Evolutionary conservation across 2,888 invertebrate genomes (phyloP).

Genomic region (Euphydryas editha): DNA sequence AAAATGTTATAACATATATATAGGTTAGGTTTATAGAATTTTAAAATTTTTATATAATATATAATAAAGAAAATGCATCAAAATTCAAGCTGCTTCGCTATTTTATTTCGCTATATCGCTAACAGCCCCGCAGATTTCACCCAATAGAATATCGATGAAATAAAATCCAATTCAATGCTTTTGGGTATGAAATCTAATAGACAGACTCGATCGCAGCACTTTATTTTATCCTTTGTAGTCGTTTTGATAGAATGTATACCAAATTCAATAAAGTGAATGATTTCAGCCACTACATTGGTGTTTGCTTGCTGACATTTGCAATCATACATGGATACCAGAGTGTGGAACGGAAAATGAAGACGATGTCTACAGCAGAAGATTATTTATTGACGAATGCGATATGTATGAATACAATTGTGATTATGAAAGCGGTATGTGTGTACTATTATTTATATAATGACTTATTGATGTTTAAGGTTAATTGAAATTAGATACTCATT

Average conservation of each 20-base stretch:
- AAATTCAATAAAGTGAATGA: background rate
- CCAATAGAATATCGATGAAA: background rate
- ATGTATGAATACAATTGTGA: constrained; percentile 68
- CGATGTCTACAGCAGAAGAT: constrained; percentile 39
- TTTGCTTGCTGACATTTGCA: constrained; percentile 63
- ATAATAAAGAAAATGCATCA: background rate
- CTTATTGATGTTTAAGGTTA: background rate
- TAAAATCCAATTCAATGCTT: background rate
- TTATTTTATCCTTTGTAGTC: background rate
- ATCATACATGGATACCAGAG: constrained; percentile 67
- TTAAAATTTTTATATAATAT: too few species aligned
- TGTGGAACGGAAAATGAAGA: constrained; percentile 53
- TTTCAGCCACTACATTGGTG: constrained; percentile 57
- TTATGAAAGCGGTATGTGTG: constrained; percentile 48
- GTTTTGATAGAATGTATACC: background rate
- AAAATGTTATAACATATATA: too few species aligned
- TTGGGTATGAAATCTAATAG: background rate
- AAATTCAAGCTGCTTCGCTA: background rate
- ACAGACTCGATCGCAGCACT: background rate
- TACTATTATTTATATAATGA: background rate
- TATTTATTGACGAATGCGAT: constrained; percentile 69
- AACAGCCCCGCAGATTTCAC: background rate
- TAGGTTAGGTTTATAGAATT: too few species aligned
- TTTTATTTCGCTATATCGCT: background rate
- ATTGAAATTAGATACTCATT: background rate